Conservation (phyloP, 2,888 invertebrate genomes). For the Achlya flavicornis region DNA sequence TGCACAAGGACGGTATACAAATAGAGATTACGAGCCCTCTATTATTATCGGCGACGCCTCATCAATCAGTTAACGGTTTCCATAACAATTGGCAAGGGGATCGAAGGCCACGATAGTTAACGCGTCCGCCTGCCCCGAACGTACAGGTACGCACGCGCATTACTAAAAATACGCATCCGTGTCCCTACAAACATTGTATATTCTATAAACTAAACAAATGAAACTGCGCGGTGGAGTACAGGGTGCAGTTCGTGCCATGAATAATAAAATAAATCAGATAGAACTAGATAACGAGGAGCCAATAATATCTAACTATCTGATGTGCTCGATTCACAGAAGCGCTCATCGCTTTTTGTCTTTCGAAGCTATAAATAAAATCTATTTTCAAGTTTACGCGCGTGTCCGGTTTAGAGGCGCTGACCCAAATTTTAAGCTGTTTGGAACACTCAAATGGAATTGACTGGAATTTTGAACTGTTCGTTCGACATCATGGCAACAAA, state of each 20-base stretch:
- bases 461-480: constrained; percentile 50
- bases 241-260: constrained; percentile 11
- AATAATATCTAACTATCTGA: constrained; percentile 18
- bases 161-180: constrained; percentile 46
- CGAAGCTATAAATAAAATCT: constrained; percentile 66
- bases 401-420: constrained; percentile 64
- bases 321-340: constrained; percentile 35
- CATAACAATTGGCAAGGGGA: constrained; percentile 61
- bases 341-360: constrained; percentile 45
- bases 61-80: constrained; percentile 67
- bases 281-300: constrained; percentile 16
- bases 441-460: constrained; percentile 52
- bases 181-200: constrained; percentile 8
- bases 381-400: constrained; percentile 78
- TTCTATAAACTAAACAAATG: not conserved
- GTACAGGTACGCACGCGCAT: constrained; percentile 55
- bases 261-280: constrained; percentile 23
- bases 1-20: constrained; percentile 49
- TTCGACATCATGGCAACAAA: constrained; percentile 10
- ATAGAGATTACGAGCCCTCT: constrained; percentile 56
- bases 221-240: not conserved
- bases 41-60: constrained; percentile 60
- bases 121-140: constrained; percentile 42
- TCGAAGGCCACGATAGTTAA: constrained; percentile 51
- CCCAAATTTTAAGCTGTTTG: constrained; percentile 68